Evolutionary conservation across 64 coral and sea anemone genomes (phyloP).

Genomic region (Porites australiensis): DNA sequence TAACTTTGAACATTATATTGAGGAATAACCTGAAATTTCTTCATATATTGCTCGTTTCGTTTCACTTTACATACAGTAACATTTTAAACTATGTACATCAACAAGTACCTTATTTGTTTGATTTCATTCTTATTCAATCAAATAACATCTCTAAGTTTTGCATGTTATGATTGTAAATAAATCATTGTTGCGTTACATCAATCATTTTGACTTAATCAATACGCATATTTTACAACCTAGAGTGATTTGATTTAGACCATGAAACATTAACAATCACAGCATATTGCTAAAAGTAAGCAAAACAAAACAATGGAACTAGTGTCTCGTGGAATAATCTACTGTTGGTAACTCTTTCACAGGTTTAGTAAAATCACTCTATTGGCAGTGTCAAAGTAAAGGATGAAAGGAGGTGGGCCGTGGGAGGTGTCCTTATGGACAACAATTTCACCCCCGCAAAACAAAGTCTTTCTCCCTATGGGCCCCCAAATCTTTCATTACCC

Average conservation of each 20-base stretch:
- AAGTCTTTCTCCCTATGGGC: neutral
- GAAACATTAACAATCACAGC: too few species aligned
- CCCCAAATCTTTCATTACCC: neutral
- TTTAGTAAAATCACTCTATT: constrained; percentile 38
- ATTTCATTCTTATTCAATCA: constrained; percentile 43
- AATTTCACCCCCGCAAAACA: neutral
- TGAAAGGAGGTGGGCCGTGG: neutral
- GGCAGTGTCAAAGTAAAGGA: constrained; percentile 7
- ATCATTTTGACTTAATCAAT: constrained; percentile 46
- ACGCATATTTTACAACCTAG: constrained; percentile 1
- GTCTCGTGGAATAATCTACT: neutral
- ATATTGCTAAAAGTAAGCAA: too few species aligned
- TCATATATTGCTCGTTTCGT: constrained; percentile 23
- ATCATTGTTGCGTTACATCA: constrained; percentile 55
- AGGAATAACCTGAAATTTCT: constrained; percentile 23
- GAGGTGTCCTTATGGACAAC: constrained; percentile 24
- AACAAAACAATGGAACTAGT: too few species aligned
- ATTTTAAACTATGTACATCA: constrained; percentile 47
- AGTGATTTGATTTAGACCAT: too few species aligned
- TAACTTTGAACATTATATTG: constrained; percentile 26
- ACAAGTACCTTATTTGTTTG: constrained; percentile 64
- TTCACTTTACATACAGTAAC: constrained; percentile 14
- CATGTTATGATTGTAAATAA: constrained; percentile 59
- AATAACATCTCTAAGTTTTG: constrained; percentile 30
- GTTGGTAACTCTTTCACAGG: neutral